phyloP scores from a whole-genome alignment of 2,888 invertebrate genomes.

The Campaea margaritaria region DNA sequence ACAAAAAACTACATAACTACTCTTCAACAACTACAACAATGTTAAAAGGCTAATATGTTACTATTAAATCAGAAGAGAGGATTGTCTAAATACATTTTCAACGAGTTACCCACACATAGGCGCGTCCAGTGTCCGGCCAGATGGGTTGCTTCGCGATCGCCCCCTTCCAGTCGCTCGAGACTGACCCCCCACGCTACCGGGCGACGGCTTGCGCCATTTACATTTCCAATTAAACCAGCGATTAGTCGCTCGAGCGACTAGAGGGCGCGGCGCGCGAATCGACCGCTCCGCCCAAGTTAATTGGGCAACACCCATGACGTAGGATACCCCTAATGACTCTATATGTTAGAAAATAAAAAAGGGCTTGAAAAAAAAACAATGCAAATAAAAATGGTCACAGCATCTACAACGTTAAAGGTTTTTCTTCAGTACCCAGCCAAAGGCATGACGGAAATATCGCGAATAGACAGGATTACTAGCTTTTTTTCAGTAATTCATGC shows the following conservation, averaged over 20 bases:
- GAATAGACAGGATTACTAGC: too few species aligned
- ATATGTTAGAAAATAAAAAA: slow-evolving; percentile 1
- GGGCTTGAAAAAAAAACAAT: background rate
- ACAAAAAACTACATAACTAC: too few species aligned
- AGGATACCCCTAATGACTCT: background rate
- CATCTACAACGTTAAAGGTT: background rate
- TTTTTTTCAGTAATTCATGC: too few species aligned
- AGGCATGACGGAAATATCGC: background rate
- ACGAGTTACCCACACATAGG: slow-evolving; percentile 1
- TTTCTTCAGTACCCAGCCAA: slow-evolving; percentile 14
- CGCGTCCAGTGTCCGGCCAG: too few species aligned
- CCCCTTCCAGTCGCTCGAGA: background rate
- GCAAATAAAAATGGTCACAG: slow-evolving; percentile 9
- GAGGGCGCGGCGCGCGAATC: background rate
- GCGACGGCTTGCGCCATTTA: background rate
- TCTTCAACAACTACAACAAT: too few species aligned
- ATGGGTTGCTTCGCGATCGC: background rate
- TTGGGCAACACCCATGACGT: slow-evolving; percentile 2
- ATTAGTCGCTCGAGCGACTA: background rate
- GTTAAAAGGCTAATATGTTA: too few species aligned
- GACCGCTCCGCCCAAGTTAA: background rate
- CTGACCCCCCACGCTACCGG: background rate
- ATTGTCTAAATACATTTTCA: background rate
- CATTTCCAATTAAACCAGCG: background rate
- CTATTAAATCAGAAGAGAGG: background rate